Evolutionary conservation across 1,140 invertebrate genomes (phyloP).

Genomic region (Macrobrachium nipponense): DNA sequence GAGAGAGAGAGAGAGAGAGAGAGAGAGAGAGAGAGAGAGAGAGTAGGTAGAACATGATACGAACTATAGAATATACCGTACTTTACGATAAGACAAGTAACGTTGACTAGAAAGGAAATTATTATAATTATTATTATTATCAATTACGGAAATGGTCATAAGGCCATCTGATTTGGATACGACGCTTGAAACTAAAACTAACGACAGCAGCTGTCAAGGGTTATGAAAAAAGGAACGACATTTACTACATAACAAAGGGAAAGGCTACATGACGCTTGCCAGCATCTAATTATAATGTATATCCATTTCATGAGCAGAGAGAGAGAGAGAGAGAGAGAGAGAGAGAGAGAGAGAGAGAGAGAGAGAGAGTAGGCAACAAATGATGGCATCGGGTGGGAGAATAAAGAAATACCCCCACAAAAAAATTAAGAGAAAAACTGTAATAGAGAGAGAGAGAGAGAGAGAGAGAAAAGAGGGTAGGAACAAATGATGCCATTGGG

Average conservation of each 20-base stretch:
- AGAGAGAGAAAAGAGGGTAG: not conserved
- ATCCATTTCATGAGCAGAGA: too few relatives aligned
- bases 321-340: too few relatives aligned
- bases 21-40: conserved; percentile 27
- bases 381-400: not conserved
- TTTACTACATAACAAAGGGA: not conserved
- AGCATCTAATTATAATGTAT: not conserved
- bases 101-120: too few relatives aligned
- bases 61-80: too few relatives aligned
- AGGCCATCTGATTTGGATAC: too few relatives aligned
- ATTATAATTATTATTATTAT: too few relatives aligned
- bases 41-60: not conserved
- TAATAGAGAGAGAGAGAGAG: not conserved
- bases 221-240: too few relatives aligned
- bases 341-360: not conserved
- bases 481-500: not conserved
- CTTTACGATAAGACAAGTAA: too few relatives aligned
- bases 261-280: not conserved
- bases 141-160: too few relatives aligned
- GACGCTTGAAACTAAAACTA: too few relatives aligned
- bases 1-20: conserved; percentile 25
- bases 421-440: not conserved
- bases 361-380: conserved; percentile 17
- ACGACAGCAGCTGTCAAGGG: too few relatives aligned
- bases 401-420: not conserved